Evolutionary conservation across 2,113 vertebrate species (phyloP), one percentile per base, ranked within the genome.

Genomic region (Steatornis caripensis): DNA sequence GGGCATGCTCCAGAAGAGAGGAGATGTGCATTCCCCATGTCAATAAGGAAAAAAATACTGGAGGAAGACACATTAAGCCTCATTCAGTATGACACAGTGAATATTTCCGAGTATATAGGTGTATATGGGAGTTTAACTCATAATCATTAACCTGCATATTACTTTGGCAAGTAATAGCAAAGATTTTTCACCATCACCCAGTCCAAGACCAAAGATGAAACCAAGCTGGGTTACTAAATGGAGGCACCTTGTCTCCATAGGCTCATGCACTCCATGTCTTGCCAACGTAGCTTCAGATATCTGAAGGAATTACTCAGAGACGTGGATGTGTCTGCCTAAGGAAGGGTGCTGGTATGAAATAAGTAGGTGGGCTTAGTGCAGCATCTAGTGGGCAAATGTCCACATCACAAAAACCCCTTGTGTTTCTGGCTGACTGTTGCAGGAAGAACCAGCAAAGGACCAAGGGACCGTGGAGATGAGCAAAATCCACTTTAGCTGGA

Each of bases 301-400:
- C 36, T 81, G 69, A 17, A 75, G 30, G 68, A 68, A 26, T 71
- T 48, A 6, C 7, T 86, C 41, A 9, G 68, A 77, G 32, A 36
- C 75, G 6, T 29, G 14, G 54, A 18, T 51, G 10, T 58, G 16
- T 74, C 71, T 46, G 14, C 7, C 24, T 66, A n/a, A 71, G 36
- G 46, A 48, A 72, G 61, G 46, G n/a, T 37, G 55, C 19, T 65
- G 19, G 10, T 36, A 36, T 20, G 48, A 55, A 84, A 88, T 87
- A 95, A 84, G 96, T 85, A 95, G 94, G 94, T 95, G 96, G 96
- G 57, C 37, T 93, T 97, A 97, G 95, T 96, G 96, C 96, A 97
- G 74, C 97, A 97, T 97, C 97, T 97, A 97, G 97, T 97, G 97
- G 97, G 96, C 91, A 76, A 95, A 69, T 87, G 74, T 68, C 94